Evolutionary conservation across 2,888 invertebrate species (phyloP), one percentile per base, ranked within the genome.

Genomic region (Noctua pronuba): DNA sequence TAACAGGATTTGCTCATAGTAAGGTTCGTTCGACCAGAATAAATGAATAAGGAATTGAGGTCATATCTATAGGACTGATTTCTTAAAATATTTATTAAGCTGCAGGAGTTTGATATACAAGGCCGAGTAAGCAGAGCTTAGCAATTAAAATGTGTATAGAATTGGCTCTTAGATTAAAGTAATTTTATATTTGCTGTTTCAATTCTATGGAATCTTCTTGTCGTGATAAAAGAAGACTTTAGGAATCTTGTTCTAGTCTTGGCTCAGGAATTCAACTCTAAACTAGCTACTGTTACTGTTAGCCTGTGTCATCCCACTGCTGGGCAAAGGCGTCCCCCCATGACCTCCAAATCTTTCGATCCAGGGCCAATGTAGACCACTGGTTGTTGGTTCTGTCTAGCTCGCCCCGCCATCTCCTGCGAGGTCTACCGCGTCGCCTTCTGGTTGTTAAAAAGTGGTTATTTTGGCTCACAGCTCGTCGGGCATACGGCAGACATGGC

Each of bases 11-110:
- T 55, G 58, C 71, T 52, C 41, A 62, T 11, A 38, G 49, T 52
- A 66, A 69, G n/a, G 38, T 58, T 38, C 31, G 31, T 41, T 49
- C 13, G 7, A n/a, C 13, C 31, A 35, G 64, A 74, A 80, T 75
- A 80, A 58, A 65, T 74, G 6, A 74, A 80, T 69, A 80, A n/a
- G 24, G 3, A 58, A 80, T 80, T 6, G 35, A 60, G 28, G 28
- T 24, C 46, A 35, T 72, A n/a, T 52, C 10, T 65, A 18, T 41
- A 28, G 31, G 24, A 41, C 1, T 18, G 49, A 66, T 72, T 21
- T 80, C 44, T 64, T 62, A 35, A 52, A 58, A 38, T 75, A 1
- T n/a, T 28, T 3, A 28, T 49, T 62, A 41, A 11, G 11, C 18
- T 44, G 18, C 78, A 66, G 49, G 41, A 55, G 0, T 52, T 18